These are phyloP conservation scores for Opisthograptis luteolata DNA, from an alignment of 2,888 invertebrate species.

Conservation along the genomic window DNA sequence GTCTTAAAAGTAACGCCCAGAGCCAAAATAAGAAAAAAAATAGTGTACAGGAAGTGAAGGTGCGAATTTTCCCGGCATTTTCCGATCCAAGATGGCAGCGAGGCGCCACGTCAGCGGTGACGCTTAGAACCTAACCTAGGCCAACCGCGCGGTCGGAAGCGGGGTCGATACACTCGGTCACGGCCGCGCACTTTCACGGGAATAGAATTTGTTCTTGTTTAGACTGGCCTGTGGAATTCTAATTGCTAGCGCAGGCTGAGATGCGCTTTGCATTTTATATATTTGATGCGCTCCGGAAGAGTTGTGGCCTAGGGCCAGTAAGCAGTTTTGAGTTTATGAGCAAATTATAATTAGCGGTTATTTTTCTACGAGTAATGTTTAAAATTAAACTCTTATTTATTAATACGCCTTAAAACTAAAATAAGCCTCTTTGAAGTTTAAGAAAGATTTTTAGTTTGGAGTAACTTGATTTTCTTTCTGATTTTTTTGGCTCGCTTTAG, in stretches of 20 bases:
- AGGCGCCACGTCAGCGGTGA: constrained; percentile 61
- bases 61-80: constrained; percentile 52
- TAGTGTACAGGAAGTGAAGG: constrained; percentile 15
- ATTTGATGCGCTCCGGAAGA: no score
- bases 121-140: constrained; percentile 74
- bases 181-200: constrained; percentile 77
- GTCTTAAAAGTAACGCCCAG: no score
- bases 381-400: no score
- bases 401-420: no score
- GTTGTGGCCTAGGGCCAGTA: no score
- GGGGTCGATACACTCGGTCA: constrained; percentile 80
- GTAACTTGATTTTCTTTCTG: no score
- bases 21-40: background rate
- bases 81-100: constrained; percentile 51
- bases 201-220: constrained; percentile 69
- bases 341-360: no score
- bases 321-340: no score
- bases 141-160: constrained; percentile 71
- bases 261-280: constrained; percentile 2
- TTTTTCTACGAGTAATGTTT: no score
- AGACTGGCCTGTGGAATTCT: constrained; percentile 65
- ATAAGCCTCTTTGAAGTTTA: no score
- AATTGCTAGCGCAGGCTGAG: constrained; percentile 45
- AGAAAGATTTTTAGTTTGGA: no score
- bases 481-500: no score